phyloP scores from a whole-genome alignment of 2,888 invertebrate genomes.

The Acleris cristana region DNA sequence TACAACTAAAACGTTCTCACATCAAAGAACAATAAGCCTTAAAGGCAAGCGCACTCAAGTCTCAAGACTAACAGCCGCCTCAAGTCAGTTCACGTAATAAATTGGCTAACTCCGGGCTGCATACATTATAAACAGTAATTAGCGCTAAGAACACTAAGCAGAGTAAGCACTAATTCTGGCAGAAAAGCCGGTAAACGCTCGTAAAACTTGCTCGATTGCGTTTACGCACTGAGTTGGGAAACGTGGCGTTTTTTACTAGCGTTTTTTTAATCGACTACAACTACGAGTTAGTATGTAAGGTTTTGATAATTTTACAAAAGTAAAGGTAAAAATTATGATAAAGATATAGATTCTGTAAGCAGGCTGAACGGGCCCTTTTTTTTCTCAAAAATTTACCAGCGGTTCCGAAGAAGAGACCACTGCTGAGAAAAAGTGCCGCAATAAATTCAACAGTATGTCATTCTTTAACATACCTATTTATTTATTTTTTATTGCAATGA shows the following conservation, averaged over 20 bases:
- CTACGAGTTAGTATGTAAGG: too few species aligned
- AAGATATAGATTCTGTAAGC: too few species aligned
- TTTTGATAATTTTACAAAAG: too few species aligned
- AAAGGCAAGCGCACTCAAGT: background rate
- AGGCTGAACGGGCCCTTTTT: too few species aligned
- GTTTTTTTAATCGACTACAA: background rate
- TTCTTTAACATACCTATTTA: too few species aligned
- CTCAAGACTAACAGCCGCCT: background rate
- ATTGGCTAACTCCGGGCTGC: background rate
- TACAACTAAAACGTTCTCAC: background rate
- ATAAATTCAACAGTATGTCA: background rate
- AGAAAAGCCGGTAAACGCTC: constrained; percentile 10
- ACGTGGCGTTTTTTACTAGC: background rate
- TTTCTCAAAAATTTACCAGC: too few species aligned
- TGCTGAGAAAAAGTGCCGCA: too few species aligned
- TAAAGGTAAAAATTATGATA: too few species aligned
- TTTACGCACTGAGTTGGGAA: background rate
- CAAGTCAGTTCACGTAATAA: constrained; percentile 12
- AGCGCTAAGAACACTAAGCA: constrained; percentile 1
- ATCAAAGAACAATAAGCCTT: background rate
- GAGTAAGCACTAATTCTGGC: constrained; percentile 8
- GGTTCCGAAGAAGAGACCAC: too few species aligned
- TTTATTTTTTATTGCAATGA: too few species aligned
- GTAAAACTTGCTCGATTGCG: constrained; percentile 12
- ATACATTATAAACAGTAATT: background rate